Evolutionary conservation across 2,888 invertebrate species (phyloP), one percentile per base, ranked within the genome.

Genomic region (Drosophila rellima): DNA sequence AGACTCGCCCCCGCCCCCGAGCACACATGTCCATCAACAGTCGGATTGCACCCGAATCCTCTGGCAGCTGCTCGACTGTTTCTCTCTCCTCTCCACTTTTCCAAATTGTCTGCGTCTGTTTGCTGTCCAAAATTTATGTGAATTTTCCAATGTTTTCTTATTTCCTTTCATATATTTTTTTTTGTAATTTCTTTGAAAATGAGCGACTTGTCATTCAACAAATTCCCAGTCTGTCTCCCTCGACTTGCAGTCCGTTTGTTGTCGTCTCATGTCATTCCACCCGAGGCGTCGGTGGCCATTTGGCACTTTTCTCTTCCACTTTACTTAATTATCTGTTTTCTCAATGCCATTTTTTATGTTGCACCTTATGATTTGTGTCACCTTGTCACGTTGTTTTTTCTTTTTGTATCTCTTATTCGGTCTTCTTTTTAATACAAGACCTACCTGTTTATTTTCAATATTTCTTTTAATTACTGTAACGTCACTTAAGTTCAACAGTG

Each of bases 141-240:
- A 70, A 75, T 86, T 82, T 85, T 68, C 67, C 76, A 62, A 65
- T 82, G 80, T 76, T 82, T 84, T 79, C 63, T 62, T 74, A 62
- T 26, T 33, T 33, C 23, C 44, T 69, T 60, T 33, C 33, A 61
- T 78, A 65, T 75, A 74, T 39, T 54, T 50, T 45, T 66, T 74
- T 62, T 70, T 76, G 70, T 78, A 69, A 82, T 86, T 84, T 84
- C 85, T 74, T 85, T 89, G 88, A 89, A 82, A 85, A 89, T 89
- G 88, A 84, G 89, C 85, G 85, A 89, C 89, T 87, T 87, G 89
- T 87, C 89, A 84, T 77, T 85, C 89, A 84, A 70, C 84, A 74
- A 78, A 80, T 75, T 64, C 61, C 60, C 71, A n/a, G 52, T 47
- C 44, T 48, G 45, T 31, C n/a, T 47, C 15, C 23, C 26, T 56